Evolutionary conservation across 64 coral and sea anemone genomes (phyloP).

Genomic region (Stylophora pistillata): DNA sequence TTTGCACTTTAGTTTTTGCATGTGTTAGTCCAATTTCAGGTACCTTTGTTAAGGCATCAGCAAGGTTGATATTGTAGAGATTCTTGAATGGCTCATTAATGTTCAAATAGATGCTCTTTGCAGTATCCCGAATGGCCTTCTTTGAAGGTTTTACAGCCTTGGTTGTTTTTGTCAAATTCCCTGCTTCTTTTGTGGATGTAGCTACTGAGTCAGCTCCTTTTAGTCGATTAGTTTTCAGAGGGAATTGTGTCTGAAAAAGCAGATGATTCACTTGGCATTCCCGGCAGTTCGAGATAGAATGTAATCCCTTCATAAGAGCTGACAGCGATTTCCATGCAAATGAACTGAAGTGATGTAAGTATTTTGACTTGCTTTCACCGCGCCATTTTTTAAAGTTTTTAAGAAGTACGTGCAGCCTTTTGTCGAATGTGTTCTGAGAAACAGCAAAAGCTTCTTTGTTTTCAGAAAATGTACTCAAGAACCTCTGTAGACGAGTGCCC

Average conservation of each 20-base stretch:
- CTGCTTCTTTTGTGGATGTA: neutral
- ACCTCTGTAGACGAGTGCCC: conserved; percentile 22
- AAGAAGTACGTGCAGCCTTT: conserved; percentile 9
- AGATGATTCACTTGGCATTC: conserved; percentile 31
- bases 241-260: conserved; percentile 26
- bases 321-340: conserved; percentile 36
- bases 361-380: conserved; percentile 42
- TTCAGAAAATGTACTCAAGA: conserved; percentile 10
- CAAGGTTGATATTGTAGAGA: neutral
- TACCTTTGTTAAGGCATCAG: conserved; percentile 16
- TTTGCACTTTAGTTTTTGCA: neutral
- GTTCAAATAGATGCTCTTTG: neutral
- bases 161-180: neutral
- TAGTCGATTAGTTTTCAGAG: conserved; percentile 47
- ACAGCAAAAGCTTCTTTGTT: conserved; percentile 46
- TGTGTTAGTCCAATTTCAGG: neutral
- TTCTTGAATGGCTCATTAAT: conserved; percentile 11
- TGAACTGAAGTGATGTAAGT: conserved; percentile 36
- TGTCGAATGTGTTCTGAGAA: conserved; percentile 28
- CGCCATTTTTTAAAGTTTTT: conserved; percentile 43
- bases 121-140: neutral
- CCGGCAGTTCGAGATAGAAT: conserved; percentile 41
- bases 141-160: neutral
- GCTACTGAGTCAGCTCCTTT: neutral
- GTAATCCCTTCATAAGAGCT: conserved; percentile 20